Evolutionary conservation across 1,140 invertebrate genomes (phyloP), one percentile per base, ranked within the genome.

Genomic region (Tribolium madens): DNA sequence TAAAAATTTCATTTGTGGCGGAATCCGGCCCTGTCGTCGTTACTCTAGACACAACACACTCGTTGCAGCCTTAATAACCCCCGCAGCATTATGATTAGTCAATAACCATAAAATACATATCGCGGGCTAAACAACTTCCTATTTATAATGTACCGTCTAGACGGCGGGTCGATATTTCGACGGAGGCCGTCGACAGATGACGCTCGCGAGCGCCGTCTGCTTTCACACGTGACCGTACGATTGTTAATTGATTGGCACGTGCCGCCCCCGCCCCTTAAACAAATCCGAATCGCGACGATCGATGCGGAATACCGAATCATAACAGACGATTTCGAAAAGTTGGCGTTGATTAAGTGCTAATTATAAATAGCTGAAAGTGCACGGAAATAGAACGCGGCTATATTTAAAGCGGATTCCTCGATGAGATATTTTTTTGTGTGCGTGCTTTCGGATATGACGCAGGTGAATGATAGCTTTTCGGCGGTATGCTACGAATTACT

Each of bases 91-190:
- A 76, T 76, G 75, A 79, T 79, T 79, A 76, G 78, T 76, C 75
- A 75, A 79, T 79, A 79, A 79, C 78, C 74, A 77, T 79, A 79
- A 79, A 79, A 77, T 77, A 76, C 76, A 79, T 79, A 79, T 77
- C 69, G 75, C 75, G 75, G 33, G 52, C 52, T 70, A 75, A 77
- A 77, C 73, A 77, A 79, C 76, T 79, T 79, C 78, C 78, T 79
- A 79, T 79, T 79, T 77, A 79, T 79, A 79, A 79, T 79, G 76
- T 68, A 64, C 76, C 46, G 78, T 79, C 78, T 79, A 79, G 78
- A 79, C 78, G 72, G 75, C 73, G 36, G 71, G 73, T 76, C 75
- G 75, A 72, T 71, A 57, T 64, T 57, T 52, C 26, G 69, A 76
- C 47, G 64, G 69, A 70, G 68, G 68, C 15, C 64, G 73, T 14